Evolutionary conservation across 2,888 invertebrate genomes (phyloP).

Genomic region (Nebria brevicollis): DNA sequence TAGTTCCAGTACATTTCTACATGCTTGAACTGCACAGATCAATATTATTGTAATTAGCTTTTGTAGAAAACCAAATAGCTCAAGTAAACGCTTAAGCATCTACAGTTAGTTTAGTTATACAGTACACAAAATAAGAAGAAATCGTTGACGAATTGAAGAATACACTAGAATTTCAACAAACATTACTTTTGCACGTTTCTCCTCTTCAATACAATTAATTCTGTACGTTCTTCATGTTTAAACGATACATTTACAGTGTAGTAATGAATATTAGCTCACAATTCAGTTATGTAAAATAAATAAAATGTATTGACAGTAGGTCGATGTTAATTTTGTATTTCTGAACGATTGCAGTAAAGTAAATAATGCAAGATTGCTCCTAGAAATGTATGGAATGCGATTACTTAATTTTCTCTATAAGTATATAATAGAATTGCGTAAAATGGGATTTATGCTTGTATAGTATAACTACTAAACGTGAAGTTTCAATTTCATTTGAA

Average conservation of each 20-base stretch:
- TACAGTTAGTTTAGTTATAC: not conserved
- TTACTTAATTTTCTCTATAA: too few relatives aligned
- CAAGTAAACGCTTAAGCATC: slow-evolving; percentile 23
- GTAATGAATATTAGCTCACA: not conserved
- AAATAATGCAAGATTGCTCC: too few relatives aligned
- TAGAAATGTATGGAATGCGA: too few relatives aligned
- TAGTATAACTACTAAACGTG: too few relatives aligned
- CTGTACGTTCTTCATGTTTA: not conserved
- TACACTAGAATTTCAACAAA: not conserved
- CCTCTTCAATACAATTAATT: not conserved
- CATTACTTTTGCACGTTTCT: not conserved
- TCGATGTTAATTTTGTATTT: too few relatives aligned
- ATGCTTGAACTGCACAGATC: slow-evolving; percentile 32
- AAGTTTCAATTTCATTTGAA: not conserved
- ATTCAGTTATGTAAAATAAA: not conserved
- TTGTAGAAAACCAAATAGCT: slow-evolving; percentile 39
- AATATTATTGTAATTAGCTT: slow-evolving; percentile 44
- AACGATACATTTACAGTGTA: not conserved
- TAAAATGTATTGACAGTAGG: too few relatives aligned
- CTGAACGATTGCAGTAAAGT: too few relatives aligned
- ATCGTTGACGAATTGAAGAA: not conserved
- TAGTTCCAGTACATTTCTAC: slow-evolving; percentile 23
- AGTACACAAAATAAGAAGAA: not conserved
- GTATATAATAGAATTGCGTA: not conserved
- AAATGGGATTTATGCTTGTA: not conserved